Evolutionary conservation across 2,888 invertebrate genomes (phyloP), one percentile per base, ranked within the genome.

Genomic region (Drosophila meridiana): DNA sequence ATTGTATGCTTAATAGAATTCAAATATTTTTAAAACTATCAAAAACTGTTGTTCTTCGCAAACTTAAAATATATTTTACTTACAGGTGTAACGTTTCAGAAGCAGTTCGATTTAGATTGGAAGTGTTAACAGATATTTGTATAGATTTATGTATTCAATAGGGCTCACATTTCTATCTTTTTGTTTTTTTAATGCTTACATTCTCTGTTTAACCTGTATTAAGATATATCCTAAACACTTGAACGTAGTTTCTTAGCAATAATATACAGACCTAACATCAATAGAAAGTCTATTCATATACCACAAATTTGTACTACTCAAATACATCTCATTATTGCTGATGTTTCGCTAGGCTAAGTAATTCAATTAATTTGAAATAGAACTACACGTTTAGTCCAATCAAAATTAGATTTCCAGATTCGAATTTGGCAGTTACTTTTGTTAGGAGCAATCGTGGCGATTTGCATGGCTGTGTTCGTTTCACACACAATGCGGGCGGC

Each of bases 401-500:
- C 20, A 26, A 43, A 57, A 26, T 43, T 7, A 4, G 20, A 47
- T 43, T 43, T 43, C 4, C 43, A n/a, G 2, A 7, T 7, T n/a
- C 0, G 40, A 13, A 6, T 20, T 4, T 32, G 20, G 13, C 57
- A 57, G 20, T 32, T 14, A 14, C 9, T 55, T 55, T 28, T 55
- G 28, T 28, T 30, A 40, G 5, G 32, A n/a, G 56, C n/a, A 40
- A 40, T 14, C 40, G 32, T 34, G 34, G 34, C 58, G 26, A 26
- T 34, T 47, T 9, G 14, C 26, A n/a, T 34, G 53, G 34, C 53
- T 32, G 32, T 32, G n/a, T n/a, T 32, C 50, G 30, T 9, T 30
- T 43, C 11, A 7, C 38, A 7, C 38, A 28, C 53, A 57, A 55
- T 56, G 56, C 56, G 42, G 56, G 40, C 11, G 13, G 38, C 14